Evolutionary conservation across 2,888 invertebrate genomes (phyloP), one percentile per base, ranked within the genome.

Genomic region (Ormyrus labotus): DNA sequence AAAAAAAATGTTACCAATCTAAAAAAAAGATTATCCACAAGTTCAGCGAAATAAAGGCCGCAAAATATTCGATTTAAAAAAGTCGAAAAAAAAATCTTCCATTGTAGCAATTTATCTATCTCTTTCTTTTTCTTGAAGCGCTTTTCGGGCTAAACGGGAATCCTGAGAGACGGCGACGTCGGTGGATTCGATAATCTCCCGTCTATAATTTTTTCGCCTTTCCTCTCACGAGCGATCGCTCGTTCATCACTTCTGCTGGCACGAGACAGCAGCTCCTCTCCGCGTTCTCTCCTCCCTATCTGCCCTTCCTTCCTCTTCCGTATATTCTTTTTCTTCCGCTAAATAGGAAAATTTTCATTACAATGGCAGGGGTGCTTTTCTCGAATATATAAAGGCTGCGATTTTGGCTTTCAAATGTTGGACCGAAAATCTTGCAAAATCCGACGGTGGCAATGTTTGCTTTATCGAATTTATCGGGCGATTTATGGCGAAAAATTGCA

Each of bases 181-280:
- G 78, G 72, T 70, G 64, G 78, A 82, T 82, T 80, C 81, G 81
- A 81, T 82, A 82, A 81, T 82, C 82, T 82, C 65, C 70, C 78
- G 82, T 82, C 81, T 79, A 82, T 82, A 82, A 81, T 82, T 82
- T 81, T 81, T 82, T 82, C 81, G 76, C 81, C 76, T 81, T 80
- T 81, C 77, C 64, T 78, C 76, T 81, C 81, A 78, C 72, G 77
- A 82, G 53, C 78, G 79, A 69, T 73, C 65, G 82, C 79, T 82
- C 82, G 81, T 82, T 81, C 82, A 82, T 82, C 81, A 82, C 79
- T 82, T 81, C 68, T 79, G 58, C 74, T 81, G 82, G 81, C 82
- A 82, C 78, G 69, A 82, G 78, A 80, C 82, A 82, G 78, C 81
- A 70, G 80, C 80, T 80, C 60, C 64, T 65, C 78, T 70, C 71